These are phyloP conservation scores for Pentamera pediparva DNA, from an alignment of 53 echinoderm and acorn worm species.

Conservation along the genomic window DNA sequence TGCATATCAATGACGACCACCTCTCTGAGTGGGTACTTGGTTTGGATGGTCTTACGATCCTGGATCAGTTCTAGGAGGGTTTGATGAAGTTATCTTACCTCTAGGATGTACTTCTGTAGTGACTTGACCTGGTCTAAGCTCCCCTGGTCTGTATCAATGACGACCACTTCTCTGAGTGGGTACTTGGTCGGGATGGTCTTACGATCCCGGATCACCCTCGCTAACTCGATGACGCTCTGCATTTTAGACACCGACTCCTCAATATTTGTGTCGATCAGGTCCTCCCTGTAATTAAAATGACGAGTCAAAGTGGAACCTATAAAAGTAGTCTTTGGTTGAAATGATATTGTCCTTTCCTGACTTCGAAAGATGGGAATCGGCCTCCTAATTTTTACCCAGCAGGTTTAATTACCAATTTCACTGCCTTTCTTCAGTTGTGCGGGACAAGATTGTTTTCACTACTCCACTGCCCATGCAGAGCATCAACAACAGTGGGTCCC, in stretches of 20 bases:
- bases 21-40: conserved; percentile 84
- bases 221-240: conserved; percentile 94
- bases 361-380: no score
- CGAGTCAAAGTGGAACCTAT: not conserved
- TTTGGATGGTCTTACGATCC: conserved; percentile 76
- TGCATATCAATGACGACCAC: conserved; percentile 74
- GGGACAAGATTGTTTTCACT: no score
- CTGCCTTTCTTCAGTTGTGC: no score
- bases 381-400: no score
- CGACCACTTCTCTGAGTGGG: conserved; percentile 85
- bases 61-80: conserved; percentile 40
- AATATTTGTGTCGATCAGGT: conserved; percentile 73
- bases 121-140: conserved; percentile 77
- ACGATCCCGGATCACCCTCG: conserved; percentile 84
- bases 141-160: conserved; percentile 73
- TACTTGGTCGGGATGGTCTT: conserved; percentile 96
- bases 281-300: conserved; percentile 49
- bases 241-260: conserved; percentile 80
- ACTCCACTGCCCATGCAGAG: no score
- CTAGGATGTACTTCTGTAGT: conserved; percentile 80
- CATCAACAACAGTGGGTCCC: no score
- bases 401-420: no score
- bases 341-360: no score
- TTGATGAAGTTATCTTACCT: conserved; percentile 50
- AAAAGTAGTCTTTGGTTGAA: not conserved